phyloP scores from a whole-genome alignment of 2,797 vertebrate genomes.

The Miichthys miiuy region DNA sequence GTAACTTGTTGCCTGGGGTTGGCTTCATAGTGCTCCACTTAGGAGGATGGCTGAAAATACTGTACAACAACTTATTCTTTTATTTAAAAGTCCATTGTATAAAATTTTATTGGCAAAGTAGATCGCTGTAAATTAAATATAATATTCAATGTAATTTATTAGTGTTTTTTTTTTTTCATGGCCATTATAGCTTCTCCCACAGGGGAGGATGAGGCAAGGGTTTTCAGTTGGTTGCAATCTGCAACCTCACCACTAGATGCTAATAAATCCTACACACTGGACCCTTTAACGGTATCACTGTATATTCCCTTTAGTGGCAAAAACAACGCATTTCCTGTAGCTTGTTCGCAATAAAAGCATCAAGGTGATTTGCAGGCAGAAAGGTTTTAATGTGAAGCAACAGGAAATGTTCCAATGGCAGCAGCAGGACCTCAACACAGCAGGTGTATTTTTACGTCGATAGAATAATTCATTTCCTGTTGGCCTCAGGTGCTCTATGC shows the following conservation, averaged over 20 bases:
- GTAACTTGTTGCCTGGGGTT: not conserved
- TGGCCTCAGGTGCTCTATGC: not conserved
- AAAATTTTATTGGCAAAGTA: too few relatives aligned
- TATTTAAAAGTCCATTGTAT: too few relatives aligned
- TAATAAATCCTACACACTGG: too few relatives aligned
- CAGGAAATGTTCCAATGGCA: not conserved
- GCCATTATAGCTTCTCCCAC: too few relatives aligned
- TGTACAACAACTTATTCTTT: not conserved
- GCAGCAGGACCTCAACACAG: not conserved
- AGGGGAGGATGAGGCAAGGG: too few relatives aligned
- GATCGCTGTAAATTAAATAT: too few relatives aligned
- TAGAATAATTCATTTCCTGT: not conserved
- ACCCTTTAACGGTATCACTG: not conserved
- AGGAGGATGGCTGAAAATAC: too few relatives aligned
- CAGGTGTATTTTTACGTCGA: not conserved
- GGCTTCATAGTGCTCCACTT: not conserved
- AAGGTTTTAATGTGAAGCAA: not conserved
- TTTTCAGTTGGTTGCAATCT: too few relatives aligned
- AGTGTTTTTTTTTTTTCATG: too few relatives aligned
- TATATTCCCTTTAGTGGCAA: not conserved
- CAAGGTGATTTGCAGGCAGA: not conserved
- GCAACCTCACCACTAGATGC: too few relatives aligned
- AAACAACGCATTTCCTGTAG: not conserved
- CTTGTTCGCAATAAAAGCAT: conserved; percentile 6
- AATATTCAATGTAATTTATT: too few relatives aligned